A percentile compares a stretch with the other conserved stretches of the same genome.
Conservation (phyloP, 2,797 vertebrate genomes). For the Coluber constrictor region DNA sequence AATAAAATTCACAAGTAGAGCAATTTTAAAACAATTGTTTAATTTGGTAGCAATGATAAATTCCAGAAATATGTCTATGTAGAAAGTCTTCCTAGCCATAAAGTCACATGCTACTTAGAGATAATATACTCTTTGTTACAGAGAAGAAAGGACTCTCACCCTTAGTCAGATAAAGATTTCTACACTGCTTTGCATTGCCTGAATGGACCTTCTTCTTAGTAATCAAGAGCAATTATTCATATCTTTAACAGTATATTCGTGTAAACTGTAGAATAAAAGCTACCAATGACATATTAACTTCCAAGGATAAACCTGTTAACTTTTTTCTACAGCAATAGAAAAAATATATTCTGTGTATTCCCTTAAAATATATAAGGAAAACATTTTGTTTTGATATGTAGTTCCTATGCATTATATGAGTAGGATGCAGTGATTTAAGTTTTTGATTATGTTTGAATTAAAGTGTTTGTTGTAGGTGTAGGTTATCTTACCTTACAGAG, state of each 20-base stretch:
- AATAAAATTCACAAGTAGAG: background rate
- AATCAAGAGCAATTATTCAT: background rate
- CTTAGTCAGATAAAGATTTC: background rate
- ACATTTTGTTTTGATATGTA: too few relatives aligned
- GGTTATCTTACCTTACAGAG: background rate
- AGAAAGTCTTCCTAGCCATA: background rate
- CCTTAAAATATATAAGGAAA: background rate
- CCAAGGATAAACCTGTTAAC: background rate
- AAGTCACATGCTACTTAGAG: background rate
- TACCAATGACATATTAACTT: background rate
- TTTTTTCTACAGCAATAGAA: background rate
- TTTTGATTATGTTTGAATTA: background rate
- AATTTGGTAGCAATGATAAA: background rate
- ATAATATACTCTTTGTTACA: background rate
- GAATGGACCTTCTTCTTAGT: background rate
- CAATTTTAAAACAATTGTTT: background rate
- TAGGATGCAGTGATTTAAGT: background rate
- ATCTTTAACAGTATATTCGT: background rate
- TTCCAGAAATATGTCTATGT: background rate
- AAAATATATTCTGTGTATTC: background rate
- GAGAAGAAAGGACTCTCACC: background rate
- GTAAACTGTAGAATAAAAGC: background rate
- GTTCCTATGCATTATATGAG: background rate
- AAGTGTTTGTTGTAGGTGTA: background rate
- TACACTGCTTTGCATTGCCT: background rate